phyloP scores from a whole-genome alignment of 2,888 invertebrate genomes.

The Heliconius aoede region DNA sequence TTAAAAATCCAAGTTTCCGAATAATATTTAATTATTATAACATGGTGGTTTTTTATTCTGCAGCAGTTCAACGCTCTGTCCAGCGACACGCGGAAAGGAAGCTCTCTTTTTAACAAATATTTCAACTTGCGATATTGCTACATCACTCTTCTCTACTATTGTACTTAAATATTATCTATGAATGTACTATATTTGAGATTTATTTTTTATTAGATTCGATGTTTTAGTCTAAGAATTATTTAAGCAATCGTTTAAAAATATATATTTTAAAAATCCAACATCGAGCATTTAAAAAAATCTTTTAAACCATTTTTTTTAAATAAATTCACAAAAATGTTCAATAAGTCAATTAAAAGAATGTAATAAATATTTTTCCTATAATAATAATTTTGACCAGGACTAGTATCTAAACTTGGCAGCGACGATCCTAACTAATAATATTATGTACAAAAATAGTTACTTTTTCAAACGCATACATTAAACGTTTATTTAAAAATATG shows the following conservation, averaged over 20 bases:
- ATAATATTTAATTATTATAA: too few species aligned
- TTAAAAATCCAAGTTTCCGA: too few species aligned
- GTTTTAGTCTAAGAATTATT: neutral
- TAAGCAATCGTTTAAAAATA: neutral
- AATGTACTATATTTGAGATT: neutral
- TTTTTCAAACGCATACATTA: neutral
- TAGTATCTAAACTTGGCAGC: constrained; percentile 20
- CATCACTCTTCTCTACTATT: neutral
- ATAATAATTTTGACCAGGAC: neutral
- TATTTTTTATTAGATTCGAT: neutral
- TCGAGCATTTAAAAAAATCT: neutral
- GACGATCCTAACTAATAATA: constrained; percentile 14
- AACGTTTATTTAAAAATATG: constrained; percentile 1
- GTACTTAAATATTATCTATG: neutral
- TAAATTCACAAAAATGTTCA: too few species aligned
- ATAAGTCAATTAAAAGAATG: neutral
- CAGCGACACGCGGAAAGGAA: neutral
- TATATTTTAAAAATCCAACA: neutral
- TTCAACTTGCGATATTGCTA: neutral
- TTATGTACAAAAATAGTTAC: constrained; percentile 18
- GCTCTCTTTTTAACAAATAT: neutral
- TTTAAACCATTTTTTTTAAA: too few species aligned
- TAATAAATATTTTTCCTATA: neutral
- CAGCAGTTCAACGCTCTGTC: too few species aligned
- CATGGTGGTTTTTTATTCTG: too few species aligned